These are phyloP conservation scores for Oasisia sp. DNA, from an alignment of 2,888 invertebrate genomes.

Conservation along the genomic window DNA sequence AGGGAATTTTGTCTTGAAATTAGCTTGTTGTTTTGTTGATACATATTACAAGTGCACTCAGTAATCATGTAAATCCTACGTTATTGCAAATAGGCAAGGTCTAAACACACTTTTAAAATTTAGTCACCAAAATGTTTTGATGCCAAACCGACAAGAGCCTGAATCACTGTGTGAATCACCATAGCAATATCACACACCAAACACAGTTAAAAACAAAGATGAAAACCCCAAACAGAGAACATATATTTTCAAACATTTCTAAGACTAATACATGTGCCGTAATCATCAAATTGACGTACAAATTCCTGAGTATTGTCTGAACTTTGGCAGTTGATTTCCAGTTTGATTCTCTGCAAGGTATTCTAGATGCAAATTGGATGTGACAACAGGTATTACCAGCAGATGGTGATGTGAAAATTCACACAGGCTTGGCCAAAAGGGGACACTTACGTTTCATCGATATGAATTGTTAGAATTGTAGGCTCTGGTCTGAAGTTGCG, in stretches of 20 bases:
- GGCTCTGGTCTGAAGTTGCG: not conserved
- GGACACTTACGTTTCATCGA: not conserved
- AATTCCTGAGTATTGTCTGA: not conserved
- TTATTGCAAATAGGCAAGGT: not conserved
- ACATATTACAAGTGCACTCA: not conserved
- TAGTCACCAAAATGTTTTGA: not conserved
- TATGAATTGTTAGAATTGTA: not conserved
- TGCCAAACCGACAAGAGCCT: not conserved
- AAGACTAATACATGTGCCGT: not conserved
- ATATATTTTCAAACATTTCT: not conserved
- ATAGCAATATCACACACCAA: not conserved
- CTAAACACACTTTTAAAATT: not conserved
- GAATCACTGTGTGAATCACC: not conserved
- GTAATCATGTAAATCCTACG: not conserved
- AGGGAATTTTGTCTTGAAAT: not conserved
- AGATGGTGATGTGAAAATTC: not conserved
- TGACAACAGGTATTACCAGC: not conserved
- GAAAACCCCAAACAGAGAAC: not conserved
- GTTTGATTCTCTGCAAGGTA: not conserved
- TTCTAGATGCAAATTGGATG: not conserved
- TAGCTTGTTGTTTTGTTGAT: not conserved
- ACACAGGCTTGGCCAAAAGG: not conserved
- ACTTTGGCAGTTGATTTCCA: not conserved
- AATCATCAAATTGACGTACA: not conserved
- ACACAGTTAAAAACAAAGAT: not conserved